A percentile compares a stretch with the other conserved stretches of the same genome.
phyloP scores from a whole-genome alignment of 2,113 vertebrate genomes.

The Misgurnus mizolepis region DNA sequence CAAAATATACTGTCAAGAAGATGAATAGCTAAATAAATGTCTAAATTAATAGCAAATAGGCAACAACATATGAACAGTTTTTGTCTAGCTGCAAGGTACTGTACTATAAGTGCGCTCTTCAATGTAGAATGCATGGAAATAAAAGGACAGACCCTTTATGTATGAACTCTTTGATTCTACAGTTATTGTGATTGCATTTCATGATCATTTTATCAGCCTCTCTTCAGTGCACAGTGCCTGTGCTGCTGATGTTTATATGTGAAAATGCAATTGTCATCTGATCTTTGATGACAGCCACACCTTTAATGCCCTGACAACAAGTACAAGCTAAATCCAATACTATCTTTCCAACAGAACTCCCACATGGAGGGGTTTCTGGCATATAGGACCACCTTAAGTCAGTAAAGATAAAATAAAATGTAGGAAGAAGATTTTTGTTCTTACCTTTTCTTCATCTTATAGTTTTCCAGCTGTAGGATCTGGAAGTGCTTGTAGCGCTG shows the following conservation, averaged over 20 bases:
- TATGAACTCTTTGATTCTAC: background rate
- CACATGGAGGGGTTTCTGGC: background rate
- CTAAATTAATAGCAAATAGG: too few relatives aligned
- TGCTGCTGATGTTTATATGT: too few relatives aligned
- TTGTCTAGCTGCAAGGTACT: background rate
- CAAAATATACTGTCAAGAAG: background rate
- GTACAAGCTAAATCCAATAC: background rate
- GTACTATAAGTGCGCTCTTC: background rate
- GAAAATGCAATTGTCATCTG: background rate
- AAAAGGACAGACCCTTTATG: background rate
- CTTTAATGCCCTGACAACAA: background rate
- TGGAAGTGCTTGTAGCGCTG: constrained; percentile 82
- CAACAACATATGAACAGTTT: background rate
- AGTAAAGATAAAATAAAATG: too few relatives aligned
- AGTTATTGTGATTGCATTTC: background rate
- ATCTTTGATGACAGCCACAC: background rate
- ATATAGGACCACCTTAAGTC: background rate
- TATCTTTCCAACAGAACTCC: background rate
- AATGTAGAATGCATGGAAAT: background rate
- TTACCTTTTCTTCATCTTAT: constrained; percentile 92
- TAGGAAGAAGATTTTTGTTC: constrained; percentile 6
- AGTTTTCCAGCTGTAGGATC: constrained; percentile 81
- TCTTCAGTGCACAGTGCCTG: background rate
- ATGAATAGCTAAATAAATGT: too few relatives aligned
- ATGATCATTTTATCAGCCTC: background rate